A percentile compares a stretch with the other conserved stretches of the same genome.
These are phyloP conservation scores for Lutraria rhynchaena DNA, from an alignment of 1,140 invertebrate species.

Conservation along the genomic window DNA sequence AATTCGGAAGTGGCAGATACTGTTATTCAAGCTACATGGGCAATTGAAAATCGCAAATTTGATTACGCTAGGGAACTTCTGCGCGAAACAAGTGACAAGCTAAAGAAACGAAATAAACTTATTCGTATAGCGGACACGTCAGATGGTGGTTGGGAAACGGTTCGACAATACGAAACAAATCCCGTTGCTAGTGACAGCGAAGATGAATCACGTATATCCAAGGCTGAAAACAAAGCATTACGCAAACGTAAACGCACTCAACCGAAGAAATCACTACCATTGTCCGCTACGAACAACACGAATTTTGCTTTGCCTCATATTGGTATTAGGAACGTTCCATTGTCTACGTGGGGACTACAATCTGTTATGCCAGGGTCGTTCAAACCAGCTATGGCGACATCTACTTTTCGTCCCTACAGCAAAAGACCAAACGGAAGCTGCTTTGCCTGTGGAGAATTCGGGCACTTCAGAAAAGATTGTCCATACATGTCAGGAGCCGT, in stretches of 20 bases:
- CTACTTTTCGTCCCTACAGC: too few species aligned
- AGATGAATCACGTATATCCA: not conserved
- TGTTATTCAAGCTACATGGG: not conserved
- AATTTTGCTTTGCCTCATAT: not conserved
- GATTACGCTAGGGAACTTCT: constrained; percentile 3
- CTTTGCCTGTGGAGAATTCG: not conserved
- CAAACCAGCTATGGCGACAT: not conserved
- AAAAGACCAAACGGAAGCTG: not conserved
- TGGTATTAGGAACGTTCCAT: not conserved
- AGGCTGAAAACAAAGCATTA: not conserved
- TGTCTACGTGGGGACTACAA: too few species aligned
- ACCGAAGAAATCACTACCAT: too few species aligned
- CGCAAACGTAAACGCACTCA: not conserved
- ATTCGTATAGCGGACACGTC: constrained; percentile 1
- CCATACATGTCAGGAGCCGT: constrained; percentile 3
- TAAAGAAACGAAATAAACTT: not conserved
- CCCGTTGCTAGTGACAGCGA: constrained; percentile 4
- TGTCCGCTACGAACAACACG: not conserved
- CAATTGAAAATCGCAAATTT: not conserved
- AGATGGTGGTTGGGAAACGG: constrained; percentile 12
- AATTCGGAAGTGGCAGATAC: not conserved
- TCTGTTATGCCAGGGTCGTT: too few species aligned
- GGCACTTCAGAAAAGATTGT: constrained; percentile 20
- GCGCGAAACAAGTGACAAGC: not conserved
- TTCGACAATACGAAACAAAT: not conserved